These are phyloP conservation scores for Nomada ferruginata DNA, from an alignment of 2,888 invertebrate species.

Conservation along the genomic window DNA sequence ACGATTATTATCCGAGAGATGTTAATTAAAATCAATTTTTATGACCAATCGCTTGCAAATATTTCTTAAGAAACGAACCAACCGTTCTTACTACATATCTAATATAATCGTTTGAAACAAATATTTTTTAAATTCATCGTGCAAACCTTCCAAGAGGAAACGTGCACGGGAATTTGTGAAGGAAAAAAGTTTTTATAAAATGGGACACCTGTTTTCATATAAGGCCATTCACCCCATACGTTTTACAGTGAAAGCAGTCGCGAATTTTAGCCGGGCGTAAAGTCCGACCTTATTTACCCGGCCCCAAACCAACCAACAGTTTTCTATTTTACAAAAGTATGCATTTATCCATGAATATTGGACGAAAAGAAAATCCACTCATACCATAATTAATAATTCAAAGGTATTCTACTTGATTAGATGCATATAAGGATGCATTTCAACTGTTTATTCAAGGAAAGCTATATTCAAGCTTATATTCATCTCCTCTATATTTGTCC, in stretches of 20 bases:
- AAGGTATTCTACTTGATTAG: too few species aligned
- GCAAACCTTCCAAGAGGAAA: too few species aligned
- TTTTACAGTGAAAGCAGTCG: slow-evolving; percentile 27
- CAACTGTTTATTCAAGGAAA: too few species aligned
- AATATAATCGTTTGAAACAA: neutral
- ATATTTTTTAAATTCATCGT: neutral
- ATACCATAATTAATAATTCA: neutral
- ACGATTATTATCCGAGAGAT: too few species aligned
- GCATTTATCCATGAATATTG: too few species aligned
- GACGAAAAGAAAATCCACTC: neutral
- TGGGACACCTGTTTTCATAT: neutral
- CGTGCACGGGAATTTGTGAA: too few species aligned
- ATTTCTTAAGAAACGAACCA: too few species aligned
- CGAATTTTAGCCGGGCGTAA: neutral
- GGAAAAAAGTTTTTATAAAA: neutral
- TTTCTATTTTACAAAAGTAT: too few species aligned
- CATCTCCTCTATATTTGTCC: too few species aligned
- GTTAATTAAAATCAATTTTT: neutral
- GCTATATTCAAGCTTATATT: too few species aligned
- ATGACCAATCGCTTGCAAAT: neutral
- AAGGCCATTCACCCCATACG: neutral
- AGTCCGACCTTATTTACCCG: neutral
- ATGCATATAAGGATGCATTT: too few species aligned
- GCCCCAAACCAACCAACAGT: neutral
- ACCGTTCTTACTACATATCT: neutral